Evolutionary conservation across 2,888 invertebrate genomes (phyloP), one percentile per base, ranked within the genome.

Genomic region (Cephus sareptanus): DNA sequence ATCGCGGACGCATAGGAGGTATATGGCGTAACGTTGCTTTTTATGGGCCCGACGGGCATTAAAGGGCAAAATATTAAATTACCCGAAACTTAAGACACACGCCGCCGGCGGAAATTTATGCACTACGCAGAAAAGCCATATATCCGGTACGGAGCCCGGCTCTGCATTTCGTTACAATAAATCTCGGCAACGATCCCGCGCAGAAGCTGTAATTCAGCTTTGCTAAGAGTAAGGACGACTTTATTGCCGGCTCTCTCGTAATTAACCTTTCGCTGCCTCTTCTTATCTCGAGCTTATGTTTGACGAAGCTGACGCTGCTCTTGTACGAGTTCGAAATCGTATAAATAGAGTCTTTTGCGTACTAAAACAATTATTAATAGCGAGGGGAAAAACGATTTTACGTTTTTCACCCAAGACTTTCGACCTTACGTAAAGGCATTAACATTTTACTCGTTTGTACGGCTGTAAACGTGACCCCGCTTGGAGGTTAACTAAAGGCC

Each of bases 41-140:
- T 71, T 71, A 71, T 71, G 71, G 71, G 71, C 71, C 71, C 71
- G 71, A 71, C 71, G 34, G 71, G 71, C 71, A 71, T 71, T 71
- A 71, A 71, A 81, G 77, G 79, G 77, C 79, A 75, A 85, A 84
- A 85, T 80, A 82, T 85, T 82, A 82, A 84, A 85, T 85, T 82
- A 83, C 73, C 82, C 82, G 78, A 77, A 80, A 71, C 71, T 31
- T 34, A 71, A 76, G 69, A 76, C 73, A 76, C 69, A 74, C 78
- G 75, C 77, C 73, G 73, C 40, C 75, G 34, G 75, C 30, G 34
- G 33, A 80, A 85, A 86, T 86, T 84, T 85, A 86, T 86, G 81
- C 81, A 69, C 77, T 80, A 69, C 79, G 80, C 77, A 56, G 69
- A 74, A 77, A 77, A 76, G 78, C 75, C 69, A 35, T 40, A 71